Conservation (phyloP, 2,888 invertebrate species). For the Diachrysia chrysitis region DNA sequence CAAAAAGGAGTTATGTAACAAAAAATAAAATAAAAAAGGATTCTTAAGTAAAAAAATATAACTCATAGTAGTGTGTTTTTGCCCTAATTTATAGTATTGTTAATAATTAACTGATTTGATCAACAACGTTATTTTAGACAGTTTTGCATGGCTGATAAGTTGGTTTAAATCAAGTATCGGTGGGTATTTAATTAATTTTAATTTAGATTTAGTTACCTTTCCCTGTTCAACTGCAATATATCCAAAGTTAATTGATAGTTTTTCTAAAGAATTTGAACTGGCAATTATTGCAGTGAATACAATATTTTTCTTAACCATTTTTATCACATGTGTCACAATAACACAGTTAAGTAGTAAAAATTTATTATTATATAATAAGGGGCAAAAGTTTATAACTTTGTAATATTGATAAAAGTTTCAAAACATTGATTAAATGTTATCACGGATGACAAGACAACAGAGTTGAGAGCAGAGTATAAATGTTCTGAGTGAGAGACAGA, state of each 20-base stretch:
- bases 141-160: no score
- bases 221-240: slow-evolving; percentile 89
- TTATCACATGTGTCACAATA: slow-evolving; percentile 19
- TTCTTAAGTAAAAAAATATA: no score
- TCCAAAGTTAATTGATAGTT: slow-evolving; percentile 81
- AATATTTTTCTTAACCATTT: slow-evolving; percentile 69
- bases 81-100: no score
- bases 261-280: slow-evolving; percentile 67
- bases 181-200: not conserved
- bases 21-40: not conserved
- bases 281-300: slow-evolving; percentile 75
- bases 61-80: no score
- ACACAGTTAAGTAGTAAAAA: not conserved
- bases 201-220: slow-evolving; percentile 79
- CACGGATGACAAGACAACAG: not conserved
- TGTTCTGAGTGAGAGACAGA: no score
- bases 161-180: no score
- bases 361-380: not conserved
- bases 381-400: not conserved
- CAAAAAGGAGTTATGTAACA: not conserved
- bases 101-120: no score
- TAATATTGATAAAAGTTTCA: slow-evolving; percentile 10
- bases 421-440: not conserved
- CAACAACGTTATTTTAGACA: no score
- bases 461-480: no score